Evolutionary conservation across 92 coral and sea anemone species (phyloP).

Genomic region (Bergia sp.): DNA sequence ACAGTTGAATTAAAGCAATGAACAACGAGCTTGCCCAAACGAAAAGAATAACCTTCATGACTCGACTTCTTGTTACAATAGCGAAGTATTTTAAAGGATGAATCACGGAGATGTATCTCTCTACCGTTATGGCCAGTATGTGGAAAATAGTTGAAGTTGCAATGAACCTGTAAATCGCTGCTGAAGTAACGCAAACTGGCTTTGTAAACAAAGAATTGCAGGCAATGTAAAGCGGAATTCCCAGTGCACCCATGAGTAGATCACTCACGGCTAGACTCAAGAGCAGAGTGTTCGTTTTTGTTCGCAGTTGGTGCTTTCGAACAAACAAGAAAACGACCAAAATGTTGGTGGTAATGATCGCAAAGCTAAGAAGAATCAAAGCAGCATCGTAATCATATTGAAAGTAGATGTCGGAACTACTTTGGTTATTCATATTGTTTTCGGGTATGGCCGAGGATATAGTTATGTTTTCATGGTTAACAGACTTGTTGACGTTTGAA

Average conservation of each 20-base stretch:
- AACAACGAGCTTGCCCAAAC: constrained; percentile 23
- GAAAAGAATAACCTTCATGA: constrained; percentile 25
- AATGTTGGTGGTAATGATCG: constrained; percentile 26
- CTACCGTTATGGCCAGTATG: constrained; percentile 34
- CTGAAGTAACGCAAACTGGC: constrained; percentile 34
- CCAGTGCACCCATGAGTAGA: constrained; percentile 29
- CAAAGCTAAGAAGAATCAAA: constrained; percentile 8
- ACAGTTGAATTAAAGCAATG: constrained; percentile 24
- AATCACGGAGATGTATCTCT: constrained; percentile 42
- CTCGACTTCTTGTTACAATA: constrained; percentile 39
- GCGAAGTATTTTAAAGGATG: constrained; percentile 28
- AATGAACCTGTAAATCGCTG: constrained; percentile 37
- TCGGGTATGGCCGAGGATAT: not conserved
- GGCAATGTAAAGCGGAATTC: constrained; percentile 34
- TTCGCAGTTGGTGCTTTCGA: constrained; percentile 23
- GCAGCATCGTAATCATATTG: constrained; percentile 33
- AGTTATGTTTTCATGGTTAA: no score
- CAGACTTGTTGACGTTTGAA: constrained; percentile 2
- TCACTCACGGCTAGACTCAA: constrained; percentile 39
- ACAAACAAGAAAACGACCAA: constrained; percentile 18
- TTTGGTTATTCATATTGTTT: not conserved
- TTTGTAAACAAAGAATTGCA: constrained; percentile 18
- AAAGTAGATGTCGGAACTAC: not conserved
- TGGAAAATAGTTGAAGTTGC: constrained; percentile 36
- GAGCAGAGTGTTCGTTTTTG: constrained; percentile 33